phyloP scores from a whole-genome alignment of 2,888 invertebrate species.

The Trichacis sp. region DNA sequence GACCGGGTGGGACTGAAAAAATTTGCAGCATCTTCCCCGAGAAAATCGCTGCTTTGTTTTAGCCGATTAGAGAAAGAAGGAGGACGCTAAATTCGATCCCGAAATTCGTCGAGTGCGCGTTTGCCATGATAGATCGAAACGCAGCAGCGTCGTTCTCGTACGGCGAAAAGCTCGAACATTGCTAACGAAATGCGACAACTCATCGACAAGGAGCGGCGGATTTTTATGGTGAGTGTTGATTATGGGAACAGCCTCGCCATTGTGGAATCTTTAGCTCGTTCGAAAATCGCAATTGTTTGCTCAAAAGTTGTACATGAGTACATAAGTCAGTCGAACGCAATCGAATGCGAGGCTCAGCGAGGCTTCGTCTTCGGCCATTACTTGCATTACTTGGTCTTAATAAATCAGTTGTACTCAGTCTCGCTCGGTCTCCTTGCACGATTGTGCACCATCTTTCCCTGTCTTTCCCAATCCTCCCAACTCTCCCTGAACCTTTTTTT shows the following conservation, averaged over 20 bases:
- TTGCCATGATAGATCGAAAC: constrained; percentile 67
- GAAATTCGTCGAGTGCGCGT: constrained; percentile 47
- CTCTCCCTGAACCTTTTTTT: too few species aligned
- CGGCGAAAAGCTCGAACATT: constrained; percentile 51
- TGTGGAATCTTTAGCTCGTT: too few species aligned
- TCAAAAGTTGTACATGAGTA: background rate
- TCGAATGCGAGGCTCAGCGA: too few species aligned
- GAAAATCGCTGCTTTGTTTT: background rate
- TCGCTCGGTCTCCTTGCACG: too few species aligned
- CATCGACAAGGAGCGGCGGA: constrained; percentile 58
- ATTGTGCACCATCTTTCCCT: too few species aligned
- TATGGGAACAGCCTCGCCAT: background rate
- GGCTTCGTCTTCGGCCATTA: too few species aligned
- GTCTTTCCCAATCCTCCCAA: too few species aligned
- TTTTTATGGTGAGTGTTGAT: constrained; percentile 60
- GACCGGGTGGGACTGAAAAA: background rate
- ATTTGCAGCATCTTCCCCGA: background rate
- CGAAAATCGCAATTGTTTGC: background rate
- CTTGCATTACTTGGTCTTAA: too few species aligned
- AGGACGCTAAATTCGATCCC: background rate
- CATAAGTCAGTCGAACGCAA: too few species aligned
- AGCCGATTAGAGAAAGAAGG: background rate
- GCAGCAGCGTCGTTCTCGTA: constrained; percentile 62
- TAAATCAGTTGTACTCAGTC: too few species aligned
- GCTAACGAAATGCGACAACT: constrained; percentile 56